Evolutionary conservation across 2,113 vertebrate species (phyloP).

Genomic region (Ifrita kowaldi): DNA sequence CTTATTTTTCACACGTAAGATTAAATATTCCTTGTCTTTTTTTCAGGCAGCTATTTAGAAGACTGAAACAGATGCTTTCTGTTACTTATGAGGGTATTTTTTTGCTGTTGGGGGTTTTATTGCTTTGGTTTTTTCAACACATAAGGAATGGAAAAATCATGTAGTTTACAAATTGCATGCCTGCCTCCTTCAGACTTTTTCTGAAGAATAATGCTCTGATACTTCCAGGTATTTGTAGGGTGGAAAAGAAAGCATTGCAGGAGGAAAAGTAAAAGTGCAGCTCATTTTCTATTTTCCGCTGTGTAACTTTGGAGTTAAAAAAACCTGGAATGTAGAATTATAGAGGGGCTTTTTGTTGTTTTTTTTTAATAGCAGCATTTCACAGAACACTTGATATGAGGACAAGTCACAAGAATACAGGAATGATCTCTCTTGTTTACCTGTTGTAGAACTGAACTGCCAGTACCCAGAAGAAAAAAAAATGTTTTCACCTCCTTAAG

Average conservation of each 20-base stretch:
- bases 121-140: neutral
- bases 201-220: neutral
- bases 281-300: neutral
- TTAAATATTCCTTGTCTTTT: neutral
- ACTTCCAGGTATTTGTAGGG: neutral
- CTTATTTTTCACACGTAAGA: neutral
- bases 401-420: neutral
- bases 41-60: neutral
- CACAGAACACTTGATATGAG: neutral
- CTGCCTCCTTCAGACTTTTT: neutral
- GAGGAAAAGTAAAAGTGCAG: neutral
- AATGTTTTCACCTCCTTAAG: neutral
- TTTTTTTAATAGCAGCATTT: neutral
- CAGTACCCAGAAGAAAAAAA: neutral
- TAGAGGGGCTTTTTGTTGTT: neutral
- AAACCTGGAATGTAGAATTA: neutral
- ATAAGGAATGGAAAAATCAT: neutral
- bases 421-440: neutral
- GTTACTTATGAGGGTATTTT: neutral
- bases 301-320: neutral
- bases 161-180: neutral
- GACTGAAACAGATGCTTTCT: neutral
- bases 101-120: neutral
- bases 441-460: neutral
- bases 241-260: neutral